Evolutionary conservation across 92 coral and sea anemone species (phyloP), one percentile per base, ranked within the genome.

Genomic region (Pocillopora meandrina): DNA sequence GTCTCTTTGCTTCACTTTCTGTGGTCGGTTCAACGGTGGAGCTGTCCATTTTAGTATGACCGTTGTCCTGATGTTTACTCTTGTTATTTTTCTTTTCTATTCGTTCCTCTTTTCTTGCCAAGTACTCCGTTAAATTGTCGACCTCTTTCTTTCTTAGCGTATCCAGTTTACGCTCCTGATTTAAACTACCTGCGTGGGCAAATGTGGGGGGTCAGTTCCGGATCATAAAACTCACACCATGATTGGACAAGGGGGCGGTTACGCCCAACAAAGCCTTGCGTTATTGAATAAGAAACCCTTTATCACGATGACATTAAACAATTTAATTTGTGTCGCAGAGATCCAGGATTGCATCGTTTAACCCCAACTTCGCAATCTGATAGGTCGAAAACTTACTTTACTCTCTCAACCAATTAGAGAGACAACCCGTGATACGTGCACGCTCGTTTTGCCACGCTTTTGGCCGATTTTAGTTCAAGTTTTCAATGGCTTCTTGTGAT

Each of bases 81-180:
- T 84, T 83, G 62, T 82, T 87, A 20, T 91, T 77, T 72, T 94
- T 94, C 83, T 86, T 91, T 65, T 88, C 91, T 1, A 94, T 90
- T 4, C 99, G 90, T 64, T 94, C 96, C 87, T 88, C 94, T 67
- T 96, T 96, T 55, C 93, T 89, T 49, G 92, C 87, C 76, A 92
- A 86, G 80, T 96, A 96, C 1, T 96, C 98, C 16, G 90, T 78
- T 76, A 89, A 78, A 64, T 93, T 95, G 78, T 89, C 96, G 57
- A 89, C 87, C 67, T 91, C 99, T 74, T 93, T 96, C 77, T 94
- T 96, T 63, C 95, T 87, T 2, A 96, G 88, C 3, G 87, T 57
- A 35, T 88, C 80, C 42, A 96, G 90, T 63, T 87, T 92, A 14
- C 92, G 84, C 76, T 90, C 95, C 34, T 84, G 82, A 33, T 90